These are phyloP conservation scores for Pteruthius melanotis DNA, from an alignment of 2,113 vertebrate genomes.

Conservation along the genomic window DNA sequence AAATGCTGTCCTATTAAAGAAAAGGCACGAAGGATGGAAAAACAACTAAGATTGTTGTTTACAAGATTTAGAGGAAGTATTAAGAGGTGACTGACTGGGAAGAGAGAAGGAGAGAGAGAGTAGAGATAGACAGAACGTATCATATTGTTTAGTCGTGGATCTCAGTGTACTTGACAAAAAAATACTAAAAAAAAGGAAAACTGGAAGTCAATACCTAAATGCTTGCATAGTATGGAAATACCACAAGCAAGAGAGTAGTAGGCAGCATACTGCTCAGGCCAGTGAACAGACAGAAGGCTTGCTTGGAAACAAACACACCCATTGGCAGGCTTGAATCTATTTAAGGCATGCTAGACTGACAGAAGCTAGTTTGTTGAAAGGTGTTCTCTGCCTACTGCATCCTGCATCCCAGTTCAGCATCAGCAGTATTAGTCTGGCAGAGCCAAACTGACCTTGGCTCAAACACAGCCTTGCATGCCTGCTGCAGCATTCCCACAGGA, in stretches of 20 bases:
- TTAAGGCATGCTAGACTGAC: background rate
- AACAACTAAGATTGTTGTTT: too few species aligned
- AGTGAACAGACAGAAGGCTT: background rate
- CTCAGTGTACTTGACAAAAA: background rate
- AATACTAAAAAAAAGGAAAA: background rate
- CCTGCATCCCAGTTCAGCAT: background rate
- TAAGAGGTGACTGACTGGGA: background rate
- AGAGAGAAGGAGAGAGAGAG: background rate
- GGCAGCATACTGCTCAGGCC: background rate
- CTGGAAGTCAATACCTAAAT: background rate
- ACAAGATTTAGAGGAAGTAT: background rate
- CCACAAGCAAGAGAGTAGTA: background rate
- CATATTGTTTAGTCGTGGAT: background rate
- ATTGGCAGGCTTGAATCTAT: background rate
- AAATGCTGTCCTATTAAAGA: background rate
- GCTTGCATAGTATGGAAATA: background rate
- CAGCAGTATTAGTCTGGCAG: background rate
- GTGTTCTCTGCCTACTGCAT: background rate
- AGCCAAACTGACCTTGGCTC: background rate
- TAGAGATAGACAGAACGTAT: background rate
- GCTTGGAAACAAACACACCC: background rate
- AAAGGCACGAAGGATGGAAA: background rate
- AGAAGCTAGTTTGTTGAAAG: background rate
- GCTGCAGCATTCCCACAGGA: background rate
- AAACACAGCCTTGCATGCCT: background rate